A percentile compares a stretch with the other conserved stretches of the same genome.
Evolutionary conservation across 2,113 vertebrate genomes (phyloP).

Genomic region (Campylorhamphus procurvoides): DNA sequence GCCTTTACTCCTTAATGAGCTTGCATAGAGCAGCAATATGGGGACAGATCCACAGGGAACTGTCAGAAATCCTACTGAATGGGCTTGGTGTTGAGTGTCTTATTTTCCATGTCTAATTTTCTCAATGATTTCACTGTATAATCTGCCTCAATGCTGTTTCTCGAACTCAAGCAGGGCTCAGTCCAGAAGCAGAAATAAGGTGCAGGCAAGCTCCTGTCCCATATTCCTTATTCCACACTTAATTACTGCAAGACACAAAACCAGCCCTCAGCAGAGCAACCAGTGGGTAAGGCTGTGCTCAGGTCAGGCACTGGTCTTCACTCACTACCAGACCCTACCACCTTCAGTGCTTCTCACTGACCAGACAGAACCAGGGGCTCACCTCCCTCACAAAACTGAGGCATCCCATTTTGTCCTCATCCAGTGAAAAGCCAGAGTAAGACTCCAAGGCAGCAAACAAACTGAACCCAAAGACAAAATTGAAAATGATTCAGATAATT

Average conservation of each 20-base stretch:
- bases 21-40: not conserved
- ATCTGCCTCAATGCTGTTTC: fast-evolving
- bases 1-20: not conserved
- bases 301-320: not conserved
- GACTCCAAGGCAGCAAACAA: not conserved
- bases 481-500: not conserved
- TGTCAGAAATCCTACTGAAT: not conserved
- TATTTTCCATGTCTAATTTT: not conserved
- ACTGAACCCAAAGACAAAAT: not conserved
- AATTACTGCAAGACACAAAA: fast-evolving
- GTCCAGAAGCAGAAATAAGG: not conserved
- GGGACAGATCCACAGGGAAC: not conserved
- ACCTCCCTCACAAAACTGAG: not conserved
- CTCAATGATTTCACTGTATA: not conserved
- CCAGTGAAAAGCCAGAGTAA: not conserved
- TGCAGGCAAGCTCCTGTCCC: not conserved
- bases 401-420: not conserved
- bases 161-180: not conserved
- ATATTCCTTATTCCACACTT: not conserved
- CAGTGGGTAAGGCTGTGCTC: too few relatives aligned
- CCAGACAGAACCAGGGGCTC: not conserved
- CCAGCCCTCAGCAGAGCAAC: not conserved
- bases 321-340: not conserved
- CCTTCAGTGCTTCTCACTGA: fast-evolving
- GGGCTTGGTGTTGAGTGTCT: not conserved